These are phyloP conservation scores for Thunnus thynnus DNA, from an alignment of 2,113 vertebrate species.

Conservation along the genomic window DNA sequence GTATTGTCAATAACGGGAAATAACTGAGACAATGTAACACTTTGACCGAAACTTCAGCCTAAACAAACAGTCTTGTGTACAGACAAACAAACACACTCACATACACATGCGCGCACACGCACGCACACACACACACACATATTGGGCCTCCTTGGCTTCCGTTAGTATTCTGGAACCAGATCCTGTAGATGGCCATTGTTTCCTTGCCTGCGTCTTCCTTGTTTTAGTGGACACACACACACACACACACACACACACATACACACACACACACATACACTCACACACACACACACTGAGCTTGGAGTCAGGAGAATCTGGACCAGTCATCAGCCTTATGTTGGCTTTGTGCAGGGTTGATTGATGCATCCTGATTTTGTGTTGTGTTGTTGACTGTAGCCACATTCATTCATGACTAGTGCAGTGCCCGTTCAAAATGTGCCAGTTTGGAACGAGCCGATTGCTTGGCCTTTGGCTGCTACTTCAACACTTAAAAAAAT, in stretches of 20 bases:
- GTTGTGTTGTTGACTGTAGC: not conserved
- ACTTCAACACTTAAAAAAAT: too few relatives aligned
- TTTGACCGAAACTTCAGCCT: slow-evolving; percentile 55
- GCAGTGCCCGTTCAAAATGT: too few relatives aligned
- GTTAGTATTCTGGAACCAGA: slow-evolving; percentile 29
- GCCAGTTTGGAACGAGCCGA: too few relatives aligned
- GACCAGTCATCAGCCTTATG: slow-evolving; percentile 15
- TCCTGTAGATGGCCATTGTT: slow-evolving; percentile 43
- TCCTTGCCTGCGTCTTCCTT: slow-evolving; percentile 30
- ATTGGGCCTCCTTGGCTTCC: slow-evolving; percentile 21
- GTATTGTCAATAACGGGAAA: slow-evolving; percentile 70
- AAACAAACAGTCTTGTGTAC: slow-evolving; percentile 58
- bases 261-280: slow-evolving; percentile 15
- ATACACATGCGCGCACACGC: slow-evolving; percentile 29
- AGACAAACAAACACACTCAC: slow-evolving; percentile 7
- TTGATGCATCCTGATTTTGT: slow-evolving; percentile 18
- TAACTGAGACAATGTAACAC: slow-evolving; percentile 74
- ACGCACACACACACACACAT: slow-evolving; percentile 30
- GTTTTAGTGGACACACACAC: slow-evolving; percentile 21
- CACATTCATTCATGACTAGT: not conserved
- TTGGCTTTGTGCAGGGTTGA: slow-evolving; percentile 14
- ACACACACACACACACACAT: slow-evolving; percentile 23
- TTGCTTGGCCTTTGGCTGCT: too few relatives aligned
- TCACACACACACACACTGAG: slow-evolving; percentile 25
- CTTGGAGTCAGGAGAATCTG: slow-evolving; percentile 9